phyloP scores from a whole-genome alignment of 2,113 vertebrate species.

The Tapirus terrestris region DNA sequence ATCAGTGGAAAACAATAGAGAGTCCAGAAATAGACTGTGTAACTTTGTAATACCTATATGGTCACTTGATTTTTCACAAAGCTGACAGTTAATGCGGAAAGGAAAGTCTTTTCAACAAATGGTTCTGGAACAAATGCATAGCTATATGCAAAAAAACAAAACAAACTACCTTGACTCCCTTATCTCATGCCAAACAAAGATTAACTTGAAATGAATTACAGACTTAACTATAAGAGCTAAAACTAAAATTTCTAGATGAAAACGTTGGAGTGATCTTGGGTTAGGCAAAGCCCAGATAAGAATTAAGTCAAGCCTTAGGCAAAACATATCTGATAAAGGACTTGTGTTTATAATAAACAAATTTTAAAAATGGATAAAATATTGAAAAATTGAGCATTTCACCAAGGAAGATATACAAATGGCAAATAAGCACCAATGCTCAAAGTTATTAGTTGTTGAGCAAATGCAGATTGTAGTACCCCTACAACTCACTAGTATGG shows the following conservation, averaged over 20 bases:
- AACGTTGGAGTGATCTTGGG: not conserved
- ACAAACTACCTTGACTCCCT: not conserved
- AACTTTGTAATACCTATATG: not conserved
- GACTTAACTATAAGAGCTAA: not conserved
- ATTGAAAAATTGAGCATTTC: not conserved
- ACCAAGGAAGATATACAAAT: not conserved
- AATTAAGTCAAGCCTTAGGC: not conserved
- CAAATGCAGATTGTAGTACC: not conserved
- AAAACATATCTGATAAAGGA: not conserved
- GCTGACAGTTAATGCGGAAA: not conserved
- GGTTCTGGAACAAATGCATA: not conserved
- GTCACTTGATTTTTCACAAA: slow-evolving; percentile 11
- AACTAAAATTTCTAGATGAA: slow-evolving; percentile 6
- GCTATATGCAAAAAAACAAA: not conserved
- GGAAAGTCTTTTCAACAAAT: not conserved
- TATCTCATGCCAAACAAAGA: not conserved
- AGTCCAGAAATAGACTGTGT: not conserved
- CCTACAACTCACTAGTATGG: not conserved
- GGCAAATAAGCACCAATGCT: not conserved
- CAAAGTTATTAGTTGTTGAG: not conserved
- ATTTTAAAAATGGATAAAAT: not conserved
- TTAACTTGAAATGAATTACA: not conserved
- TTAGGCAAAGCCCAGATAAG: not conserved
- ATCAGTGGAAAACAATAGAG: not conserved
- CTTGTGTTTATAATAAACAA: not conserved